These are phyloP conservation scores for Cantharis nigra DNA, from an alignment of 2,888 invertebrate genomes.

Conservation along the genomic window DNA sequence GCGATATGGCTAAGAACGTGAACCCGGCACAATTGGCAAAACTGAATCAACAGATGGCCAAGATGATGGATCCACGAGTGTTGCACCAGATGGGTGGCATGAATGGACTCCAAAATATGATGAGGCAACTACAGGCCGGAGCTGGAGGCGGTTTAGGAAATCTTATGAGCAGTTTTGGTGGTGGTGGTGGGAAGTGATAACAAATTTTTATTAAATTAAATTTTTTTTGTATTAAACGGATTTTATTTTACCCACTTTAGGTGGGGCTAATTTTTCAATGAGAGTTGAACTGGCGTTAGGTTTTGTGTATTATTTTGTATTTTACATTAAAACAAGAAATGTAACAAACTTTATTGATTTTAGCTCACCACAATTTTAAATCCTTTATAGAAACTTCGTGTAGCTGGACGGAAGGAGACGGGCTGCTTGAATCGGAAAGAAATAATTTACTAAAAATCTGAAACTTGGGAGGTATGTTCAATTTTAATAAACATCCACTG, in stretches of 20 bases:
- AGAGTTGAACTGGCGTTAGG: background rate
- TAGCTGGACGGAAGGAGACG: no score
- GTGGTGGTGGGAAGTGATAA: slow-evolving; percentile 49
- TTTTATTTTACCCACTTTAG: background rate
- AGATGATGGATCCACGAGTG: slow-evolving; percentile 99
- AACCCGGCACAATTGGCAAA: slow-evolving; percentile 99
- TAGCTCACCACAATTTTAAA: background rate
- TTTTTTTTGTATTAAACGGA: background rate
- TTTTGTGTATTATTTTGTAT: background rate
- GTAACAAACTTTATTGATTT: background rate
- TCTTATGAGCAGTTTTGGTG: slow-evolving; percentile 63
- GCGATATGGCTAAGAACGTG: slow-evolving; percentile 98
- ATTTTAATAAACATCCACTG: no score
- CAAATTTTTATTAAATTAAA: slow-evolving; percentile 1
- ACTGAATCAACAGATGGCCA: slow-evolving; percentile 99
- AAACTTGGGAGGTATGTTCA: no score
- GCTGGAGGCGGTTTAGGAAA: slow-evolving; percentile 61
- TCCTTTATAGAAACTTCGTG: background rate
- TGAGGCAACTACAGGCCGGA: slow-evolving; percentile 85
- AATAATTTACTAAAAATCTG: no score
- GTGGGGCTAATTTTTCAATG: background rate
- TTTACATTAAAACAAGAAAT: background rate
- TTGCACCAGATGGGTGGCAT: slow-evolving; percentile 98
- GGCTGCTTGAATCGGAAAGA: no score
- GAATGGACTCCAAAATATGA: slow-evolving; percentile 95